Conservation (phyloP, 1,140 invertebrate species). For the Schlechtendalia chinensis region DNA sequence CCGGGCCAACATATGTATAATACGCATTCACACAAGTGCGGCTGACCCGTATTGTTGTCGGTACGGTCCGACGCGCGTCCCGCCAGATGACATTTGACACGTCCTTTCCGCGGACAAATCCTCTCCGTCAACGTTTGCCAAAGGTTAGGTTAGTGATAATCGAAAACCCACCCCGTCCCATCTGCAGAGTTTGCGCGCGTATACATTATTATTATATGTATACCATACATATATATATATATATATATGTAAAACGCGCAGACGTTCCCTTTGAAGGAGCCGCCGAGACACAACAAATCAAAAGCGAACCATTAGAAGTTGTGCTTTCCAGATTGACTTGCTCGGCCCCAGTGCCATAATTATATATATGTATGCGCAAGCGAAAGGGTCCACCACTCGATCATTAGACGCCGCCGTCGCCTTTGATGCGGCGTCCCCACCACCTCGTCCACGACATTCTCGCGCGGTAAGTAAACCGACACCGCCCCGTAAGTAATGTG, state of each 20-base stretch:
- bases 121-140: background rate
- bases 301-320: conserved; percentile 2
- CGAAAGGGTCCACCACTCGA: background rate
- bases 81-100: background rate
- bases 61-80: background rate
- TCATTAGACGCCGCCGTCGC: background rate
- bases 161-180: background rate
- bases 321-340: background rate
- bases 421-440: background rate
- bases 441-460: too few species aligned
- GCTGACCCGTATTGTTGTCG: background rate
- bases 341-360: background rate
- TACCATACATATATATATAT: background rate
- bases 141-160: conserved; percentile 5
- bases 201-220: too few species aligned
- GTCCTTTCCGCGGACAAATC: background rate
- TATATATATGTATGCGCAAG: conserved; percentile 2
- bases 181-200: background rate
- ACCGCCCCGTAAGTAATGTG: background rate
- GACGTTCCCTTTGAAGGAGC: background rate
- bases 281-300: conserved; percentile 5
- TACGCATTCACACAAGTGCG: too few species aligned
- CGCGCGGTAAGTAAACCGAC: background rate
- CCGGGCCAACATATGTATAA: too few species aligned
- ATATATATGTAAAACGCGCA: too few species aligned